A percentile compares a stretch with the other conserved stretches of the same genome.
Conservation (phyloP, 2,888 invertebrate genomes). For the Lithophane ornitopus region DNA sequence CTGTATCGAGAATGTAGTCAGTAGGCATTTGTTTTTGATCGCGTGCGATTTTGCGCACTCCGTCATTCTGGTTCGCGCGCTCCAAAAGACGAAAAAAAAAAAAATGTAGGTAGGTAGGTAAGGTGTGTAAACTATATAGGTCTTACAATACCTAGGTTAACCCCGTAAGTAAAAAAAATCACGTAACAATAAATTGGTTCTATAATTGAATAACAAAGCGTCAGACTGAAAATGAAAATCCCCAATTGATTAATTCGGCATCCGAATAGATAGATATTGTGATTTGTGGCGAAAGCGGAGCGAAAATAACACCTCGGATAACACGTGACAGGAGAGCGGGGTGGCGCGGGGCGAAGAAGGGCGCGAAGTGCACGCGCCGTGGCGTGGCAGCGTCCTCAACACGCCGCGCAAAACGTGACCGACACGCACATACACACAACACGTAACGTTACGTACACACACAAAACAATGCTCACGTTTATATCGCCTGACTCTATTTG, state of each 20-base stretch:
- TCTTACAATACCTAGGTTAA: neutral
- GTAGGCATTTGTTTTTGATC: neutral
- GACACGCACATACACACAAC: slow-evolving; percentile 67
- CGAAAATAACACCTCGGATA: slow-evolving; percentile 78
- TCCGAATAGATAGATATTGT: slow-evolving; percentile 64
- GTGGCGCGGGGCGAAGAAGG: slow-evolving; percentile 46
- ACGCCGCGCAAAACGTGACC: slow-evolving; percentile 88
- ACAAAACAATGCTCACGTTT: slow-evolving; percentile 71
- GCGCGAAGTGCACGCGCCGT: slow-evolving; percentile 72
- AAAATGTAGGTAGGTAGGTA: no score
- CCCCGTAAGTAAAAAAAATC: neutral
- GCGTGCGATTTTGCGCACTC: slow-evolving; percentile 1
- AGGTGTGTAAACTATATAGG: no score
- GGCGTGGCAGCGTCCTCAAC: slow-evolving; percentile 77
- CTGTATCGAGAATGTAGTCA: slow-evolving; percentile 3
- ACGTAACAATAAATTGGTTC: slow-evolving; percentile 17
- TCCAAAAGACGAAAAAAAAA: neutral
- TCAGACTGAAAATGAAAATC: slow-evolving; percentile 20
- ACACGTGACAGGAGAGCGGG: slow-evolving; percentile 73
- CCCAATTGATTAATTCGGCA: slow-evolving; percentile 59
- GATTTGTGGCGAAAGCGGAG: slow-evolving; percentile 80
- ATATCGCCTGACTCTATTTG: slow-evolving; percentile 73
- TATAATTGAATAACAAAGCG: slow-evolving; percentile 22
- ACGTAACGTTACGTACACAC: slow-evolving; percentile 60
- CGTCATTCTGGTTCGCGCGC: neutral